Conservation (phyloP, 2,888 invertebrate species). For the Eupelmus urozonus region DNA sequence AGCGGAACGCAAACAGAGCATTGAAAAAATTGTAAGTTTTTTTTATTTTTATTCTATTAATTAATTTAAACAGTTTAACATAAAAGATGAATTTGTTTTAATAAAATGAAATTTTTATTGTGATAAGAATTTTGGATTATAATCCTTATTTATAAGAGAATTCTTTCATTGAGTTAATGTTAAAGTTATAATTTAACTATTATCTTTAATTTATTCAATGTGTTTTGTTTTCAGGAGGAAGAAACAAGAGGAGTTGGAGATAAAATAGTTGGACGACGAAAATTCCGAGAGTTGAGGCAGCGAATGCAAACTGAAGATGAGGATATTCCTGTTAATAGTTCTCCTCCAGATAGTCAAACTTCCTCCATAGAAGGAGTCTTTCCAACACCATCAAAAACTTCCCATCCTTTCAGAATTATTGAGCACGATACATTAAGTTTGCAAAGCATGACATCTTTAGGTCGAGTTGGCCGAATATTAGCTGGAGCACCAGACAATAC, state of each 20-base stretch:
- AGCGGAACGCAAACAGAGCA: conserved; percentile 63
- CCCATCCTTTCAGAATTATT: conserved; percentile 90
- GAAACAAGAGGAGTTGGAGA: conserved; percentile 70
- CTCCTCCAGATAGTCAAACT: conserved; percentile 87
- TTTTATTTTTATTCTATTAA: not conserved
- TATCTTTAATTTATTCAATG: conserved; percentile 27
- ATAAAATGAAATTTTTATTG: too few relatives aligned
- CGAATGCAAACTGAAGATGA: conserved; percentile 93
- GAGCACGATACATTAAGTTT: conserved; percentile 92
- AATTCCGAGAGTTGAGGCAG: conserved; percentile 90
- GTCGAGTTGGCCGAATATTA: conserved; percentile 88
- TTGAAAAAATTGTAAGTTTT: conserved; percentile 68
- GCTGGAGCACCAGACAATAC: conserved; percentile 80
- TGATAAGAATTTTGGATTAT: not conserved
- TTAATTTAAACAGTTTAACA: not conserved
- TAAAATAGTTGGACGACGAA: conserved; percentile 79
- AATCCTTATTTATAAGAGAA: conserved; percentile 20
- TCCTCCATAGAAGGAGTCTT: conserved; percentile 88
- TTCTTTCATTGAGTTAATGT: not conserved
- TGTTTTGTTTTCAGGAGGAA: conserved; percentile 76
- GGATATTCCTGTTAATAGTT: conserved; percentile 79
- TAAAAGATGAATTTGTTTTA: too few relatives aligned
- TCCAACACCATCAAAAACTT: conserved; percentile 81
- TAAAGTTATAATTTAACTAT: not conserved
- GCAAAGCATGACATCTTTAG: conserved; percentile 92